phyloP scores from a whole-genome alignment of 2,888 invertebrate genomes.

The Drosophila phalerata region DNA sequence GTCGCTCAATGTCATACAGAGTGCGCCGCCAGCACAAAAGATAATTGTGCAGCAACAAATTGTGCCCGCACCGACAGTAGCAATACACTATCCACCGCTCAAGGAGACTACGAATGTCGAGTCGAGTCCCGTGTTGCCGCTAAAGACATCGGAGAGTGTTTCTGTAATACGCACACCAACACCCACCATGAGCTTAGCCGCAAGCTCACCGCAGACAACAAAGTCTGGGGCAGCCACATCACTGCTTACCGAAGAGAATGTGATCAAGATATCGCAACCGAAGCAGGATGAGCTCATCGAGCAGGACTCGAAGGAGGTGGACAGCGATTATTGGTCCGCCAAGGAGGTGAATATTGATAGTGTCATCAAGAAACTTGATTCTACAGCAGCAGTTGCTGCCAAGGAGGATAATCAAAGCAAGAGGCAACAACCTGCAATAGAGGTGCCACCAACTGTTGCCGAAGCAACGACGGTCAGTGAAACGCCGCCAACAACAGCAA shows the following conservation, averaged over 20 bases:
- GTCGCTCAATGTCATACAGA: conserved; percentile 77
- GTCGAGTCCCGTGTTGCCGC: conserved; percentile 23
- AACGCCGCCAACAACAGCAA: conserved; percentile 8
- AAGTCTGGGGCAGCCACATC: conserved; percentile 48
- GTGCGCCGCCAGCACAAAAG: conserved; percentile 74
- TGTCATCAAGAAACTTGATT: conserved; percentile 92
- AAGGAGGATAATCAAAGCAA: conserved; percentile 49
- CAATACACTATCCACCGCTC: conserved; percentile 53
- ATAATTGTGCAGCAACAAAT: conserved; percentile 79
- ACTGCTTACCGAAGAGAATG: conserved; percentile 82
- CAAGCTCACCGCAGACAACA: conserved; percentile 46
- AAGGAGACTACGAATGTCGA: conserved; percentile 27
- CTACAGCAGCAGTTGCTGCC: conserved; percentile 32
- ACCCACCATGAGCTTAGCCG: conserved; percentile 53
- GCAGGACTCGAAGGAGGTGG: conserved; percentile 88
- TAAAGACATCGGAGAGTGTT: conserved; percentile 71
- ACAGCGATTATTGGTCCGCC: conserved; percentile 91
- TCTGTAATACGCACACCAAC: conserved; percentile 72
- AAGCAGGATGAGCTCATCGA: conserved; percentile 85
- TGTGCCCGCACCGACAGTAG: conserved; percentile 52
- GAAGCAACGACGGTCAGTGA: conserved; percentile 14
- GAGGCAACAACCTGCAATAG: conserved; percentile 28
- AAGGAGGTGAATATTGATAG: conserved; percentile 93
- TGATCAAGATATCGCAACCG: conserved; percentile 82
- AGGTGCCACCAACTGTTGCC: conserved; percentile 21